These are phyloP conservation scores for Harmothoe impar DNA, from an alignment of 2,888 invertebrate species.

Conservation along the genomic window DNA sequence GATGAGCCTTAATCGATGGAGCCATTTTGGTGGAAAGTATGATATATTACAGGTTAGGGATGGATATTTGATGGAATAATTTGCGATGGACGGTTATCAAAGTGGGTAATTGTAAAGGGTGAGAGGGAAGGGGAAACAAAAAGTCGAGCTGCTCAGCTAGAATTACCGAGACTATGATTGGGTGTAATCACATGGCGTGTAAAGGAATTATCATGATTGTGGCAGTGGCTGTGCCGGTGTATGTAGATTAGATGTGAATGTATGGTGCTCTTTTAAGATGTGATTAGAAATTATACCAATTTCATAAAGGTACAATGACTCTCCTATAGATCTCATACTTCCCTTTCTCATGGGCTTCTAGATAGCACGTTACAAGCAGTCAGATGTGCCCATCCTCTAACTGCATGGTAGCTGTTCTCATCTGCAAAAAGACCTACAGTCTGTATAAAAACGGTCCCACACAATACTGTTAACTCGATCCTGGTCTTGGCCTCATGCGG, in stretches of 20 bases:
- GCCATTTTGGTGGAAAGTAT: background rate
- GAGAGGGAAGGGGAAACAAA: background rate
- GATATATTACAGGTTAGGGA: background rate
- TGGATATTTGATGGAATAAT: slow-evolving; percentile 23
- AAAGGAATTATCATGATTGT: background rate
- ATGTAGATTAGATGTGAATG: background rate
- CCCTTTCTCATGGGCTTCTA: too few relatives aligned
- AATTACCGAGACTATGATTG: slow-evolving; percentile 15
- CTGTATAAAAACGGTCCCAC: too few relatives aligned
- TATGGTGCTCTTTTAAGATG: background rate
- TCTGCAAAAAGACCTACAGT: too few relatives aligned
- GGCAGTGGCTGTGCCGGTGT: background rate
- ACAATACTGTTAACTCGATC: too few relatives aligned
- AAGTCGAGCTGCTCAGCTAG: background rate
- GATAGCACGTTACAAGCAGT: too few relatives aligned
- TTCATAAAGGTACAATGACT: too few relatives aligned
- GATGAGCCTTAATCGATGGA: background rate
- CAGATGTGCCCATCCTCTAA: too few relatives aligned
- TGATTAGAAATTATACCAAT: background rate
- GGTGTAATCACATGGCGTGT: background rate
- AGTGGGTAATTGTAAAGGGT: background rate
- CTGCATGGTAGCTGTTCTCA: too few relatives aligned
- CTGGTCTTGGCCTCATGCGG: too few relatives aligned
- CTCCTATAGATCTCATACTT: too few relatives aligned
- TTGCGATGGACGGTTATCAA: background rate